Base-by-base conservation (phyloP, 2,113 vertebrate species). In the Sorex araneus region DNA sequence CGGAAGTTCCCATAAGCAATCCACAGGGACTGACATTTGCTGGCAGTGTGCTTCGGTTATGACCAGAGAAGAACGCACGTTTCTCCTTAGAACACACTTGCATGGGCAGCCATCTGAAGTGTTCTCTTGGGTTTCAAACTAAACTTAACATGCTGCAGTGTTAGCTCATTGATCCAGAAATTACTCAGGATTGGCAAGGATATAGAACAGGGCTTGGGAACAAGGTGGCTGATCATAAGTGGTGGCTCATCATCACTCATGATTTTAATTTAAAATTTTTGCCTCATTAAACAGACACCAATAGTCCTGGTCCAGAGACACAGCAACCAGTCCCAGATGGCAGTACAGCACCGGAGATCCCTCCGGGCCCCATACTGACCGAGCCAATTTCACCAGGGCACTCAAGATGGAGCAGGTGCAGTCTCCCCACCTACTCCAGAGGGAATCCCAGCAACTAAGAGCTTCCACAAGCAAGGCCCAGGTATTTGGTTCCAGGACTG, bases 1-100 rank as follows among this genome's bases (percentile, higher is more conserved):
- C 10, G 70, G 81, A 93, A 84, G 54, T 36, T 74, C 5, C 12
- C 12, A 32, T 73, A 23, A 60, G 23, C n/a, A 66, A 4, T 80
- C 32, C 43, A 40, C 0, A 40, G 13, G 70, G 40, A 93, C 54
- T 19, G 57, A 7, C 25, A 88, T 63, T 76, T 90, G 32, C 11
- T 75, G 4, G n/a, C 23, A 47, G 30, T 69, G 30, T 63, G 23
- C 85, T 67, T 45, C 87, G 73, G 81, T 15, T 63, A 83, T 80
- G 80, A 10, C 9, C n/a, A 28, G 47, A 11, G 23, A 45, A 64
- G 28, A 78, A 67, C 75, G 66, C 32, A 64, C 6, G 3, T 90
- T 76, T 92, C 84, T 73, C 36, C 43, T 67, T 19, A 40, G 50
- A 28, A 94, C 6, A 19, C 79, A 66, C 34, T 85, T 18, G 18